phyloP scores from a whole-genome alignment of 2,113 vertebrate species.

The Rhabdornis inornatus region DNA sequence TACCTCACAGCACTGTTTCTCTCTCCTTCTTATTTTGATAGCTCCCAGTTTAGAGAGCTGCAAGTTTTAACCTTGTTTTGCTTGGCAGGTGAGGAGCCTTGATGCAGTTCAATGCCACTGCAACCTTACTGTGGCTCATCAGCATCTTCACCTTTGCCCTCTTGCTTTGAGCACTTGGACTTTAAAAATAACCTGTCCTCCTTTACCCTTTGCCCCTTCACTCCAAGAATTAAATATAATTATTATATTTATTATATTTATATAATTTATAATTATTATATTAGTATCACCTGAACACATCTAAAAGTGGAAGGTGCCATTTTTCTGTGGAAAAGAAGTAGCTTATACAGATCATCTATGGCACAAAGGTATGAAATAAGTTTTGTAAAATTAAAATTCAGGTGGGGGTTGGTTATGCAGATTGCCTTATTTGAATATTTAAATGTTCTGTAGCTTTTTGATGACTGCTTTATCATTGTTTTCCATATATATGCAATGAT shows the following conservation, averaged over 20 bases:
- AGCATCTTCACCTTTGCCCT: not conserved
- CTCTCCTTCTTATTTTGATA: not conserved
- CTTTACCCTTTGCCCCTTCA: not conserved
- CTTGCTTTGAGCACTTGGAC: not conserved
- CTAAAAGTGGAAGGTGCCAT: not conserved
- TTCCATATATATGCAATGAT: conserved; percentile 50
- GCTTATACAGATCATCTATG: not conserved
- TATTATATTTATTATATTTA: no score
- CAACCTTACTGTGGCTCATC: not conserved
- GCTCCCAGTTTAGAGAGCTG: not conserved
- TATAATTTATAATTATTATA: no score
- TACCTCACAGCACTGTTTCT: not conserved
- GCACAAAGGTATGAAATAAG: conserved; percentile 23
- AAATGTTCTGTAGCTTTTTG: conserved; percentile 65
- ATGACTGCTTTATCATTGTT: conserved; percentile 68
- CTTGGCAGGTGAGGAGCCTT: not conserved
- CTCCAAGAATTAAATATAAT: not conserved
- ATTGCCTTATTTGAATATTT: conserved; percentile 65
- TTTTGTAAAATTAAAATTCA: conserved; percentile 63
- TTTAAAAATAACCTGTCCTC: not conserved
- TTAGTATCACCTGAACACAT: not conserved
- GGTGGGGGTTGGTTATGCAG: conserved; percentile 14
- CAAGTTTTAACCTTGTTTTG: not conserved
- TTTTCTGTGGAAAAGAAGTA: not conserved
- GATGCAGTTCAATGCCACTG: not conserved